Evolutionary conservation across 1,140 invertebrate species (phyloP).

Genomic region (Drosophila parabipectinata): DNA sequence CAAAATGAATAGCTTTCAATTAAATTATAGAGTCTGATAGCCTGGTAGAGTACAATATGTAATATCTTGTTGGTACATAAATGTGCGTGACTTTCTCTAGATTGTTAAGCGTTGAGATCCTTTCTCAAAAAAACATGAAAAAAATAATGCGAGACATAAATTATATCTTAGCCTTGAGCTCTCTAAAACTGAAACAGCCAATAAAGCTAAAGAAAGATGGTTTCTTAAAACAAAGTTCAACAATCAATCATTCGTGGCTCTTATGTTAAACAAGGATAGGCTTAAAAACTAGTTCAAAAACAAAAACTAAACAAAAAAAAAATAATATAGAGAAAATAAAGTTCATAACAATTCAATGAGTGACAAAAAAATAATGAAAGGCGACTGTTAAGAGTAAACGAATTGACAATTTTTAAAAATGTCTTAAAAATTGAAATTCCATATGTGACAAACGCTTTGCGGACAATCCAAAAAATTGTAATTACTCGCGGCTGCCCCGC

Average conservation of each 20-base stretch:
- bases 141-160: conserved; percentile 63
- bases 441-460: conserved; percentile 45
- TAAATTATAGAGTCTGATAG: conserved; percentile 35
- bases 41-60: conserved; percentile 65
- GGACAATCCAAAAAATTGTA: conserved; percentile 57
- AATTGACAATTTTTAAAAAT: conserved; percentile 80
- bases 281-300: conserved; percentile 61
- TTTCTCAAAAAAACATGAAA: conserved; percentile 76
- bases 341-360: conserved; percentile 59
- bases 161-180: conserved; percentile 44
- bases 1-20: conserved; percentile 58
- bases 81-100: conserved; percentile 16
- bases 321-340: conserved; percentile 42
- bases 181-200: conserved; percentile 67
- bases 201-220: conserved; percentile 47
- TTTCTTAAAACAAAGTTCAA: conserved; percentile 61
- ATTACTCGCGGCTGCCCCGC: conserved; percentile 6
- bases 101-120: conserved; percentile 59
- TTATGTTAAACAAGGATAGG: conserved; percentile 31
- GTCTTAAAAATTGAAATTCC: conserved; percentile 76
- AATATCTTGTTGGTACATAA: conserved; percentile 59
- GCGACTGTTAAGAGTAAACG: conserved; percentile 37
- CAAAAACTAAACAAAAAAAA: conserved; percentile 56
- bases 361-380: conserved; percentile 56
- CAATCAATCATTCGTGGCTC: conserved; percentile 46